Evolutionary conservation across 1,140 invertebrate species (phyloP), one percentile per base, ranked within the genome.

Genomic region (Orchesella cincta): DNA sequence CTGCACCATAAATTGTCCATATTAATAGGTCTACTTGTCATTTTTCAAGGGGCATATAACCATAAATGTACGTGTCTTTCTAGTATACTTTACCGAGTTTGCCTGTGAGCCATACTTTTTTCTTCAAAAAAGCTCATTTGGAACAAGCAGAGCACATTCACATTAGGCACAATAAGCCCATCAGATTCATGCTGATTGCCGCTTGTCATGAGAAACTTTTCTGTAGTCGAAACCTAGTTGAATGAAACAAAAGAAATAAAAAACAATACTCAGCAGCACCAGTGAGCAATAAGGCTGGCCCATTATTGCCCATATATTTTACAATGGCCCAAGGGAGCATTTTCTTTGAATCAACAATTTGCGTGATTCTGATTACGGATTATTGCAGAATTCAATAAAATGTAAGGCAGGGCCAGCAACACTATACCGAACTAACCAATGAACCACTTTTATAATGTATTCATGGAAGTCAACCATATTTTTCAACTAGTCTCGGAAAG

Each of bases 321-420:
- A 57, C 12, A 26, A 26, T 57, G 62, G 26, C 62, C 23, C 28
- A 14, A 67, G 62, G 62, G 31, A 33, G 31, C 26, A 67, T 57
- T 57, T 57, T 57, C 23, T 23, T 67, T 67, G 62, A 67, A 67
- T 67, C 62, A 67, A 67, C 62, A 67, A 33, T 33, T 67, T 67
- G 62, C 62, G 62, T 67, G 62, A 31, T 67, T 31, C 23, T 67
- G 5, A 67, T 67, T 67, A 62, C 23, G 8, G 23, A n/a, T 46
- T 62, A 28, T n/a, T 62, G 62, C 31, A 31, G n/a, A 67, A 67
- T 67, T 67, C 62, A 67, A 67, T 67, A 31, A 67, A 67, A 67
- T 67, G 5, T 31, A 67, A 67, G 14, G 12, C 23, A n/a, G 54
- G 54, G 54, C 26, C 54, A 23, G 54, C 39, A 8, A 46, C 20